Evolutionary conservation across 2,888 invertebrate genomes (phyloP), one percentile per base, ranked within the genome.

Genomic region (Tetranychus piercei): DNA sequence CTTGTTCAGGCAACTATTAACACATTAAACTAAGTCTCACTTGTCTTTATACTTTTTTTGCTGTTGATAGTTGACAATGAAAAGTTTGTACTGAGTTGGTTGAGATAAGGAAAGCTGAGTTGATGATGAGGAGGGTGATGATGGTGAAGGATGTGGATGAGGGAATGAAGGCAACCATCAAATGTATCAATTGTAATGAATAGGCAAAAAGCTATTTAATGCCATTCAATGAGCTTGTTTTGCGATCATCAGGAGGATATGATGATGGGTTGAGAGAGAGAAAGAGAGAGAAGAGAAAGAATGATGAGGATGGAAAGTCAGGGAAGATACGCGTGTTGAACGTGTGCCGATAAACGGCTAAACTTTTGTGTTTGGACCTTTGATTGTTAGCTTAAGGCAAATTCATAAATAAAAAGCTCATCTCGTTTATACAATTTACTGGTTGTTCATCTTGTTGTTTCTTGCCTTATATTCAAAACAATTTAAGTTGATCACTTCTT

Each of bases 1-100:
- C 55, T 55, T 55, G 55, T 55, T 55, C 55, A 55, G 55, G 55
- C 55, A 55, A 55, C 55, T 55, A 55, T 55, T 55, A 55, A 55
- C 55, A 55, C 55, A 55, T 15, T 15, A 9, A 15, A 55, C 15
- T 55, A 7, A 15, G 9, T 15, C 11, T 55, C 15, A 55, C 55
- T 55, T 55, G 9, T 55, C 9, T 55, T 15, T 15, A 9, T 55
- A 15, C 11, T 55, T 15, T 55, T 55, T 15, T 9, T 15, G 55
- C 7, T 55, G 55, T 6, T 55, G 55, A 5, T 55, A 2, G 55
- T 55, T 55, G 55, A 55, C 55, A 55, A 55, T 55, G 15, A 55
- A 55, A 55, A 15, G 55, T 55, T 55, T 15, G 15, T 15, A 55
- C 55, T 55, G 55, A 15, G 55, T 55, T 55, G 55, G 55, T 55